phyloP scores from a whole-genome alignment of 2,888 invertebrate genomes.

The Phasia obesa region DNA sequence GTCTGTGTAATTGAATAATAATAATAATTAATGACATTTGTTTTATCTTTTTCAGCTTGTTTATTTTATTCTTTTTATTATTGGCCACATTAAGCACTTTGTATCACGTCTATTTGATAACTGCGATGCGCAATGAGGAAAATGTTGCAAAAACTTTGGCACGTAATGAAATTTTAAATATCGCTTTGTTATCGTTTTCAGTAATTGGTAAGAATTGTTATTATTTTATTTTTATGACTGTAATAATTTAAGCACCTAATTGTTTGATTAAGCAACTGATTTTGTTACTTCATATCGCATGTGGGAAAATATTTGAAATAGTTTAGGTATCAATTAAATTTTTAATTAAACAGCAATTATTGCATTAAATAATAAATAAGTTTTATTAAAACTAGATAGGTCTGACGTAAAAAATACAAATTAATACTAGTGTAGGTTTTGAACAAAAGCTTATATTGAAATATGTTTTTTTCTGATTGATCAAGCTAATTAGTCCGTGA shows the following conservation, averaged over 20 bases:
- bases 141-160: constrained; percentile 74
- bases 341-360: too few relatives aligned
- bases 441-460: too few relatives aligned
- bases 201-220: constrained; percentile 75
- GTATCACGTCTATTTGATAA: constrained; percentile 83
- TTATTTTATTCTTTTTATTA: constrained; percentile 83
- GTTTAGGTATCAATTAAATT: neutral
- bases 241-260: neutral
- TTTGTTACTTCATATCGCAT: too few relatives aligned
- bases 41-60: constrained; percentile 81
- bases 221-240: neutral
- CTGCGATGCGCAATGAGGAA: constrained; percentile 54
- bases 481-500: too few relatives aligned
- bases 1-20: constrained; percentile 20
- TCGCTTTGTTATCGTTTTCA: constrained; percentile 78
- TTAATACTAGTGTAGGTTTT: too few relatives aligned
- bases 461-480: too few relatives aligned
- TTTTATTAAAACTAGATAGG: too few relatives aligned
- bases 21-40: neutral
- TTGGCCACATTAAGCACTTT: constrained; percentile 83
- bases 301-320: neutral
- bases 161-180: constrained; percentile 73
- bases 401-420: too few relatives aligned
- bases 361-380: neutral
- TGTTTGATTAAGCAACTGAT: too few relatives aligned